Evolutionary conservation across 2,113 vertebrate genomes (phyloP), one percentile per base, ranked within the genome.

Genomic region (Mustela lutreola): DNA sequence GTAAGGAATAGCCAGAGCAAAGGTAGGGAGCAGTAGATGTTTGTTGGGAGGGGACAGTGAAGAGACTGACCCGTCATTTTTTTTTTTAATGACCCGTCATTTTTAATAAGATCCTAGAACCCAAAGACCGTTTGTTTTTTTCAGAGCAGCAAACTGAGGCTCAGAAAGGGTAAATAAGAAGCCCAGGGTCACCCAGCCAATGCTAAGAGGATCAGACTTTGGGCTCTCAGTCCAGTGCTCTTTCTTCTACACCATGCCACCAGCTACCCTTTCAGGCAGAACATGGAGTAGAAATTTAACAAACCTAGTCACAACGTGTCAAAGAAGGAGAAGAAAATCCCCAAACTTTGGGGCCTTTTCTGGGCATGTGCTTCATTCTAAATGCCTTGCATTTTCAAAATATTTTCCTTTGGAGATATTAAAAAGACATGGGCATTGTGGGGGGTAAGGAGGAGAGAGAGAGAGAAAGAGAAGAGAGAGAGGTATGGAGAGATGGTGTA

Each of bases 381-480:
- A 87, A 42, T 71, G 62, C 84, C 80, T 95, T 90, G n/a, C 4
- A 12, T 88, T 42, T 80, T 83, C n/a, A 85, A 67, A 87, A 42
- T 31, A 11, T 70, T 78, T 70, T 33, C 26, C 28, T 92, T 56
- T 70, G 70, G 31, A 96, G 62, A 80, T 7, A 18, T 63, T 50
- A 31, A 75, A 90, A 82, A 95, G n/a, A 60, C 19, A 7, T 82
- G 12, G 65, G 24, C 50, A 67, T 24, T 2, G 10, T 42, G 28
- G n/a, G 26, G 22, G 22, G 53, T 71, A 50, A 33, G n/a, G 39
- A 84, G 33, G 65, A 15, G 15, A 33, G 65, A 50, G 48, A 50
- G 48, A 33, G 2, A 65, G 5, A 65, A 28, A 65, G 28, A n/a
- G 15, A 67, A 67, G 22, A 70, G 67, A 70, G 67, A 70, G 67